phyloP scores from a whole-genome alignment of 2,888 invertebrate genomes.

The Hemistola chrysoprasaria region DNA sequence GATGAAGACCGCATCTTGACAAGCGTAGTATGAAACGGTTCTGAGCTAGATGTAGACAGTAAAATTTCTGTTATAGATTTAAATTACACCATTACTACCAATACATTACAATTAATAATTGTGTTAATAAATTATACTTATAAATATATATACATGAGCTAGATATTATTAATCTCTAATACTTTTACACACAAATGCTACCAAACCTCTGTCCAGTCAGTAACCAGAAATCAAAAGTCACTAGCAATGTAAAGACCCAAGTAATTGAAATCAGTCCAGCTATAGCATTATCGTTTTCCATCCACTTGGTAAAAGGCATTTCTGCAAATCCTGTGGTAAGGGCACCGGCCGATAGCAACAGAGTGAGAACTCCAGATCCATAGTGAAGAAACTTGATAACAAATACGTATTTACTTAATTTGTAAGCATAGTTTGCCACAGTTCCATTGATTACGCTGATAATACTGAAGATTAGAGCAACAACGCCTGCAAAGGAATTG shows the following conservation, averaged over 20 bases:
- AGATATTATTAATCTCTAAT: too few relatives aligned
- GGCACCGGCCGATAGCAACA: conserved; percentile 39
- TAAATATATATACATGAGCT: too few relatives aligned
- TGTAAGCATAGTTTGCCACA: conserved; percentile 32
- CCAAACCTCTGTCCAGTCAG: conserved; percentile 26
- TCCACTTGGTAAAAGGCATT: conserved; percentile 39
- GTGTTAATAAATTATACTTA: too few relatives aligned
- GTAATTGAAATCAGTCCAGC: conserved; percentile 23
- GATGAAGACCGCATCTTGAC: too few relatives aligned
- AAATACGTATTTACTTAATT: conserved; percentile 23
- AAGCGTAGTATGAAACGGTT: too few relatives aligned
- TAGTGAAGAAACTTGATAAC: conserved; percentile 40
- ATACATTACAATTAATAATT: too few relatives aligned
- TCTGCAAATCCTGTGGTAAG: conserved; percentile 41
- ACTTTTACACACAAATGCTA: conserved; percentile 2
- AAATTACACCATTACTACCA: too few relatives aligned
- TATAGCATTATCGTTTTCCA: conserved; percentile 29
- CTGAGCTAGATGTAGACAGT: too few relatives aligned
- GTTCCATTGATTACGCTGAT: conserved; percentile 39
- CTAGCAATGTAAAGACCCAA: conserved; percentile 38
- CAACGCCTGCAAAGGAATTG: conserved; percentile 41
- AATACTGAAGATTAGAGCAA: conserved; percentile 36
- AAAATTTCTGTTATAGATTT: too few relatives aligned
- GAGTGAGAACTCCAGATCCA: conserved; percentile 37
- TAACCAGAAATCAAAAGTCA: conserved; percentile 43